Conservation (phyloP, 2,888 invertebrate genomes). For the Sinohyriopsis cumingii region DNA sequence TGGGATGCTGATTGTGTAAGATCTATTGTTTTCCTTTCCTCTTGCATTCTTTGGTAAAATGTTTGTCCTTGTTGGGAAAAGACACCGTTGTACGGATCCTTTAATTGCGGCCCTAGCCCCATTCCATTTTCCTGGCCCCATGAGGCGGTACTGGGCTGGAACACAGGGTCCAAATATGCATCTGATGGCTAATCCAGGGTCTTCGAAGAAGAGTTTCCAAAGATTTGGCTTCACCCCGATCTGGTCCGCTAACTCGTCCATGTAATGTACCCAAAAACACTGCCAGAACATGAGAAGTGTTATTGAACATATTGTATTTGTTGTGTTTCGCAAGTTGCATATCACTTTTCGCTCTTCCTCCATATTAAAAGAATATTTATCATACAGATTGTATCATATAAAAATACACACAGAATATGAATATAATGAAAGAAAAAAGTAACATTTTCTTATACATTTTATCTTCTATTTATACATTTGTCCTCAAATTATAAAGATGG, state of each 20-base stretch:
- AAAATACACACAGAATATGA: too few species aligned
- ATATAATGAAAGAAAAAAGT: too few species aligned
- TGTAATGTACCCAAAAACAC: conserved; percentile 68
- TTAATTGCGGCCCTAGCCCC: conserved; percentile 51
- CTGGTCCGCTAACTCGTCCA: conserved; percentile 64
- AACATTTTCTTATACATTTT: too few species aligned
- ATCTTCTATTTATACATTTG: too few species aligned
- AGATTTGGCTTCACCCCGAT: conserved; percentile 62
- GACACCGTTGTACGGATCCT: conserved; percentile 29
- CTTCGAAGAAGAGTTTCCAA: conserved; percentile 39
- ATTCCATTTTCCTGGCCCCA: conserved; percentile 59
- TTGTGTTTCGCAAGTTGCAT: too few species aligned
- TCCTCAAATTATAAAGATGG: too few species aligned
- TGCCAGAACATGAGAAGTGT: conserved; percentile 26
- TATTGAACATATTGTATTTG: too few species aligned
- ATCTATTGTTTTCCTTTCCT: conserved; percentile 8
- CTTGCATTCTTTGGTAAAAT: conserved; percentile 32
- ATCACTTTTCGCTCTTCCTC: too few species aligned
- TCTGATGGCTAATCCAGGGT: conserved; percentile 57
- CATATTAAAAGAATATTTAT: too few species aligned
- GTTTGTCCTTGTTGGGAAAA: conserved; percentile 32
- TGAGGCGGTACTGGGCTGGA: conserved; percentile 66
- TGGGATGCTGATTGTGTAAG: conserved; percentile 25
- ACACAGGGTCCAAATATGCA: conserved; percentile 66
- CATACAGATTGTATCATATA: too few species aligned